These are phyloP conservation scores for Rhagologus leucostigma DNA, from an alignment of 2,113 vertebrate genomes.

Conservation along the genomic window DNA sequence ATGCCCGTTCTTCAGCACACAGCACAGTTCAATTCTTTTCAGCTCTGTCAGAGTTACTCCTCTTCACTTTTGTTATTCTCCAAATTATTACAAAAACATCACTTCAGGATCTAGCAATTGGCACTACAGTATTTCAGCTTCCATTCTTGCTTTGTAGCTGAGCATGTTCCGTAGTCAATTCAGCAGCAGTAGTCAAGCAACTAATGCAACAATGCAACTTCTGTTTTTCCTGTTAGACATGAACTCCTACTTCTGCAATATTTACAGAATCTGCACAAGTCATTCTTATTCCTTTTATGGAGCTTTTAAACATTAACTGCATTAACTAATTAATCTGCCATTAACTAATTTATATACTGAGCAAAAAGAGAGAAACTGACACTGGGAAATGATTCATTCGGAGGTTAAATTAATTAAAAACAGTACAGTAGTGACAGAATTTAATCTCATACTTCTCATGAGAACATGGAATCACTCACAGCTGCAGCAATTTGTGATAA, in stretches of 20 bases:
- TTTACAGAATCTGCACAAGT: background rate
- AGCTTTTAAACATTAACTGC: conserved; percentile 16
- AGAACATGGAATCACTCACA: conserved; percentile 54
- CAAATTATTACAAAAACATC: background rate
- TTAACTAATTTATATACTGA: conserved; percentile 46
- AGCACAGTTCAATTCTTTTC: background rate
- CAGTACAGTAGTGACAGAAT: conserved; percentile 56
- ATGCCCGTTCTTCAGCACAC: background rate
- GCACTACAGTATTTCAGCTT: background rate
- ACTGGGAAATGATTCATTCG: conserved; percentile 2
- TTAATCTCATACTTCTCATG: conserved; percentile 65
- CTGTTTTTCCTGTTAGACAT: background rate
- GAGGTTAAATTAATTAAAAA: conserved; percentile 71
- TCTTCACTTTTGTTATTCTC: background rate
- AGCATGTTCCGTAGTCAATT: background rate
- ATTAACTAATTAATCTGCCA: conserved; percentile 54
- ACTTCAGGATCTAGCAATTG: background rate
- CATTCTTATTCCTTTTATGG: background rate
- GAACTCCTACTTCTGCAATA: background rate
- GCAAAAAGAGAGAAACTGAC: conserved; percentile 8
- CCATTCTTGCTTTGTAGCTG: background rate
- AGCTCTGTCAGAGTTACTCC: background rate
- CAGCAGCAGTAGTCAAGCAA: background rate
- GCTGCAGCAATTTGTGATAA: conserved; percentile 42
- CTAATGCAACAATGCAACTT: background rate